These are phyloP conservation scores for Staurois parvus DNA, from an alignment of 2,797 vertebrate genomes.

Conservation along the genomic window DNA sequence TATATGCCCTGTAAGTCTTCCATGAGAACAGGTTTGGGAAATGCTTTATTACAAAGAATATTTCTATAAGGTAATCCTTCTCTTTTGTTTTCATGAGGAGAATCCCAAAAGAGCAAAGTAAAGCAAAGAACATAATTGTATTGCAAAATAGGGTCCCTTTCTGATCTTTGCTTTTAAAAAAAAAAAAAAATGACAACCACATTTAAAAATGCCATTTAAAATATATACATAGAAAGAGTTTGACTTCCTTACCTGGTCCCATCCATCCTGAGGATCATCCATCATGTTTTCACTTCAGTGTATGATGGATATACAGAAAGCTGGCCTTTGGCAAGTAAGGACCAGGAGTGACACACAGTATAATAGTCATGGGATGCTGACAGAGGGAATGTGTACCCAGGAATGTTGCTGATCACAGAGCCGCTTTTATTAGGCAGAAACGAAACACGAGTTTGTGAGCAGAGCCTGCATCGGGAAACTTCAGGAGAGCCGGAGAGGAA, in stretches of 20 bases:
- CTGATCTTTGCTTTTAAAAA: not conserved
- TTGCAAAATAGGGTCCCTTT: not conserved
- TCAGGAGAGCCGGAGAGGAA: slow-evolving; percentile 36
- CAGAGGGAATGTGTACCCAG: slow-evolving; percentile 22
- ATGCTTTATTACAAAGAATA: too few species aligned
- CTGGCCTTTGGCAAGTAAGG: not conserved
- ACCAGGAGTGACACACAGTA: slow-evolving; percentile 34
- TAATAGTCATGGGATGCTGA: slow-evolving; percentile 56
- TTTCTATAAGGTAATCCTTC: too few species aligned
- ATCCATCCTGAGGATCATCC: slow-evolving; percentile 8
- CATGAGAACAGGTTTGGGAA: too few species aligned
- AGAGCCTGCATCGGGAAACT: slow-evolving; percentile 45
- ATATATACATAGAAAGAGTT: not conserved
- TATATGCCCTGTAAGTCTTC: too few species aligned
- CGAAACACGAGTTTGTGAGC: slow-evolving; percentile 43
- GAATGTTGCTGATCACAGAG: slow-evolving; percentile 57
- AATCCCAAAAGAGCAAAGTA: not conserved
- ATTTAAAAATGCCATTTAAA: not conserved
- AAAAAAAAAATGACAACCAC: not conserved
- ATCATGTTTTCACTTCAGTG: slow-evolving; percentile 15
- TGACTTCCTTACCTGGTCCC: slow-evolving; percentile 34
- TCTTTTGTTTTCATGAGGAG: not conserved
- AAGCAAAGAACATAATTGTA: not conserved
- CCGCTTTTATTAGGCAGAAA: slow-evolving; percentile 42
- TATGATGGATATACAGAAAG: not conserved